Conservation (phyloP, 2,797 vertebrate genomes). For the Psittacula echo region DNA sequence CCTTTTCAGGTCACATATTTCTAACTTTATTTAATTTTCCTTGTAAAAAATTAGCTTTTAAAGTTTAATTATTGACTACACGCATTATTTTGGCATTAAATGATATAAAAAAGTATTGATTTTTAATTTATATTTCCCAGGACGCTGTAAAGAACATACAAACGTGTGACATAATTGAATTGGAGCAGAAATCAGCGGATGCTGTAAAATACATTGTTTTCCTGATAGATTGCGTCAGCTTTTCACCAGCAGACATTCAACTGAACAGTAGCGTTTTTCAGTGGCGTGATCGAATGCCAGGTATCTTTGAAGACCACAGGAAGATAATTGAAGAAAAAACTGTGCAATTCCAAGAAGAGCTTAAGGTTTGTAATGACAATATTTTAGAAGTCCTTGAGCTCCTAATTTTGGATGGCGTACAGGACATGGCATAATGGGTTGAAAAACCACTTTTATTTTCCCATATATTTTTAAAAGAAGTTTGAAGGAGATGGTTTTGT, state of each 20-base stretch:
- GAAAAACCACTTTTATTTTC: background rate
- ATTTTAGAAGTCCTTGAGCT: background rate
- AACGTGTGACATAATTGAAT: constrained; percentile 76
- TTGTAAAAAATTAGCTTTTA: background rate
- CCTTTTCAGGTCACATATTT: background rate
- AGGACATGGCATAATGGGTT: background rate
- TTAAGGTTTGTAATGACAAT: constrained; percentile 79
- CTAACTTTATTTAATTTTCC: background rate
- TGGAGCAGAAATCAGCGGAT: constrained; percentile 81
- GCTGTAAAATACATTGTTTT: constrained; percentile 80
- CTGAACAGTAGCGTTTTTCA: constrained; percentile 83
- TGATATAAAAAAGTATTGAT: background rate
- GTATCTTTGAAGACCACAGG: constrained; percentile 83
- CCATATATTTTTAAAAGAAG: background rate
- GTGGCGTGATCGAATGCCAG: constrained; percentile 86
- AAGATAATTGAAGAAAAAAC: constrained; percentile 83
- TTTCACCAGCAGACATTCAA: constrained; percentile 81
- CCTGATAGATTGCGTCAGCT: constrained; percentile 80
- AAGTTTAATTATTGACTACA: background rate
- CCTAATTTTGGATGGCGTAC: background rate
- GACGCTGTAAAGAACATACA: constrained; percentile 80
- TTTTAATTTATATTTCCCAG: constrained; percentile 64
- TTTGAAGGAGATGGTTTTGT: background rate
- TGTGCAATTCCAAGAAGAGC: constrained; percentile 82
- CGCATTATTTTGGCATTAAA: background rate